Conservation (phyloP, 2,888 invertebrate species). For the Entomobrya multifasciata region DNA sequence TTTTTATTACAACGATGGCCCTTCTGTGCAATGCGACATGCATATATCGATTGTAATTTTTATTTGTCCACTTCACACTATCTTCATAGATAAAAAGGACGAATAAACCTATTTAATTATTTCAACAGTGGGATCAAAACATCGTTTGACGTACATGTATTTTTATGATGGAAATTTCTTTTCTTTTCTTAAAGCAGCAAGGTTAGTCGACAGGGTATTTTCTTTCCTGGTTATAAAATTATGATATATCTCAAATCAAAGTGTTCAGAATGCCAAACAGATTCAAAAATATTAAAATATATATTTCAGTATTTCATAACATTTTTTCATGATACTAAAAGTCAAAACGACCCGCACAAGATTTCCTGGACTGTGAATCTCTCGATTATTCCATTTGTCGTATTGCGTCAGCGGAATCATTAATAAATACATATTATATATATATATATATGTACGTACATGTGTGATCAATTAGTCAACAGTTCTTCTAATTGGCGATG, state of each 20-base stretch:
- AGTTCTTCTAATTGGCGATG: too few relatives aligned
- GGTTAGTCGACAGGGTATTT: neutral
- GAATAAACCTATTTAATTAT: too few relatives aligned
- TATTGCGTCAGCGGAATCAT: neutral
- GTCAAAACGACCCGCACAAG: neutral
- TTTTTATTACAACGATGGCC: conserved; percentile 43
- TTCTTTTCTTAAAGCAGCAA: conserved; percentile 16
- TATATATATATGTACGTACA: too few relatives aligned
- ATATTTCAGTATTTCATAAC: neutral
- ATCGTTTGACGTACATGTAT: neutral
- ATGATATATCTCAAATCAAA: neutral
- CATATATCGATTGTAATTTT: too few relatives aligned
- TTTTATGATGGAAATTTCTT: conserved; percentile 16
- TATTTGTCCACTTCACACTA: too few relatives aligned
- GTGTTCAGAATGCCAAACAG: neutral
- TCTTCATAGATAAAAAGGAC: neutral
- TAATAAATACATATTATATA: too few relatives aligned
- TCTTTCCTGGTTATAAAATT: conserved; percentile 55
- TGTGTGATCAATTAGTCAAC: too few relatives aligned
- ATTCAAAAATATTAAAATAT: neutral
- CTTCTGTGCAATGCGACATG: too few relatives aligned
- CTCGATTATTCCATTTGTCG: neutral
- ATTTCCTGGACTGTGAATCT: conserved; percentile 33
- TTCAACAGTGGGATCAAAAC: too few relatives aligned
- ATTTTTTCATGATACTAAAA: neutral